Conservation (phyloP, 2,888 invertebrate genomes). For the Agonopterix arenella region DNA sequence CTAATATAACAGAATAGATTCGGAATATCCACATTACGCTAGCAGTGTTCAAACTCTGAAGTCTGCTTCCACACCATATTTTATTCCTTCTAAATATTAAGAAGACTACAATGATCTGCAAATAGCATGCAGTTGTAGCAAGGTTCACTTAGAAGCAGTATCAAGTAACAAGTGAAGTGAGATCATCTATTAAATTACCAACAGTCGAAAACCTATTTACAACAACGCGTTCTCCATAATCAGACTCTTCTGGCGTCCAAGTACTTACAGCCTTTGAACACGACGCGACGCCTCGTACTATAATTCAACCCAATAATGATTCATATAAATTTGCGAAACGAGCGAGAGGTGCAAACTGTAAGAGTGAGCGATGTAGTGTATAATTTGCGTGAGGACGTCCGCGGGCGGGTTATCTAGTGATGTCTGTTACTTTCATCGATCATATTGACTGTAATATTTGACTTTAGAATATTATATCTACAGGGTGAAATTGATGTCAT, state of each 20-base stretch:
- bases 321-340: constrained; percentile 63
- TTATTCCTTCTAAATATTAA: too few relatives aligned
- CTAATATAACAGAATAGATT: too few relatives aligned
- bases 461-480: too few relatives aligned
- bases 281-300: constrained; percentile 34
- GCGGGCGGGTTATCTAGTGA: constrained; percentile 40
- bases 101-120: too few relatives aligned
- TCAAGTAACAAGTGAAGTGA: constrained; percentile 1
- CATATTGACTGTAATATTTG: too few relatives aligned
- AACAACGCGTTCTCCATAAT: constrained; percentile 4
- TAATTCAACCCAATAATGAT: constrained; percentile 62
- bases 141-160: not conserved
- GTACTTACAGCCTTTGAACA: constrained; percentile 28
- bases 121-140: too few relatives aligned
- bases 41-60: too few relatives aligned
- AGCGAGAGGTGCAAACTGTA: constrained; percentile 60
- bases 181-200: constrained; percentile 2
- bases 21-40: too few relatives aligned
- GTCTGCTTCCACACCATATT: too few relatives aligned
- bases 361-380: constrained; percentile 48
- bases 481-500: too few relatives aligned
- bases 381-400: constrained; percentile 52
- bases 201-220: constrained; percentile 4
- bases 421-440: constrained; percentile 8
- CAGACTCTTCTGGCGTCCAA: constrained; percentile 3